Conservation (phyloP, 2,888 invertebrate species). For the Chelonus formosanus region DNA sequence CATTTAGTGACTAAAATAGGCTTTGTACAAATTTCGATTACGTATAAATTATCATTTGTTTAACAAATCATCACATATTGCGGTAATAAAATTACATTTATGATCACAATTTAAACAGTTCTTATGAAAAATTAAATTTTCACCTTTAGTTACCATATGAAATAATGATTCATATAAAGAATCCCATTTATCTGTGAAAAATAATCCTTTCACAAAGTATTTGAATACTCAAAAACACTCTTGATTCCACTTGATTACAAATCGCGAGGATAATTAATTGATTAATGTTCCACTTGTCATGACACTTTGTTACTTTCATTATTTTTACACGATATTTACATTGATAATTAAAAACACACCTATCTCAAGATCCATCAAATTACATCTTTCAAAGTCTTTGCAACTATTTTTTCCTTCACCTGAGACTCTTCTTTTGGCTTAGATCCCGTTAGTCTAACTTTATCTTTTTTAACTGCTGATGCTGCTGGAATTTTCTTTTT, state of each 20-base stretch:
- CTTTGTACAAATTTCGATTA: slow-evolving; percentile 31
- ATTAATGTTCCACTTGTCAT: not conserved
- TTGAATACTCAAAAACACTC: no score
- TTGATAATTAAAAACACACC: slow-evolving; percentile 30
- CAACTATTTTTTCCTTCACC: slow-evolving; percentile 46
- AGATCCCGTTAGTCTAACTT: slow-evolving; percentile 39
- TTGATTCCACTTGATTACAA: no score
- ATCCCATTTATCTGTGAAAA: not conserved
- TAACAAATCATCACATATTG: slow-evolving; percentile 23
- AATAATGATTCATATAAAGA: not conserved
- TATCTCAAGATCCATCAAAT: slow-evolving; percentile 46
- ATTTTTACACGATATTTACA: slow-evolving; percentile 54
- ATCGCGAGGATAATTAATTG: no score
- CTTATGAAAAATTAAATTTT: no score
- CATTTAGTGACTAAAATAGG: slow-evolving; percentile 32
- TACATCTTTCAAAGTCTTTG: slow-evolving; percentile 50
- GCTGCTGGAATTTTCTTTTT: slow-evolving; percentile 45
- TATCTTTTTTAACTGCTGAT: slow-evolving; percentile 46
- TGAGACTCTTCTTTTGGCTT: slow-evolving; percentile 41
- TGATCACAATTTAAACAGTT: no score
- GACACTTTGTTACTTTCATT: slow-evolving; percentile 36
- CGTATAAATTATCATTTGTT: slow-evolving; percentile 30
- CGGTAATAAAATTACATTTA: slow-evolving; percentile 20
- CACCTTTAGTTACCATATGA: not conserved
- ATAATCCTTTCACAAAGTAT: no score